Evolutionary conservation across 53 echinoderm and acorn worm genomes (phyloP).

Genomic region (Astropecten irregularis): DNA sequence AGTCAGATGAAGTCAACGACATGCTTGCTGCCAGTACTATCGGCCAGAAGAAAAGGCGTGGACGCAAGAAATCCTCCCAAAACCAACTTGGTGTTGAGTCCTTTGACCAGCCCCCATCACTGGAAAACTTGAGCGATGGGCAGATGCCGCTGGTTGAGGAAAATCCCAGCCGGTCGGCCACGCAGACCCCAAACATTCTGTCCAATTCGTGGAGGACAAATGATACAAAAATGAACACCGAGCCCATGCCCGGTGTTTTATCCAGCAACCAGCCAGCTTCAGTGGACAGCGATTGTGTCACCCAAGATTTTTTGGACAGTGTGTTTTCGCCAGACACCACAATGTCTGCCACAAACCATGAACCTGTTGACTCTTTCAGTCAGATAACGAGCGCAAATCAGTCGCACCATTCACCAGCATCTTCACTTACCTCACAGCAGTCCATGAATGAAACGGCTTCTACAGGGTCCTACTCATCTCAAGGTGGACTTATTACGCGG

Average conservation of each 20-base stretch:
- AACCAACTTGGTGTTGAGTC: constrained; percentile 87
- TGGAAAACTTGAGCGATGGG: constrained; percentile 76
- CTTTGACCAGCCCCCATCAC: constrained; percentile 71
- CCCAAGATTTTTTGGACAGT: constrained; percentile 92
- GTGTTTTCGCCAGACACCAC: constrained; percentile 95
- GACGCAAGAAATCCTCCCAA: constrained; percentile 72
- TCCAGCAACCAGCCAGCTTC: constrained; percentile 37
- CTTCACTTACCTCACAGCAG: constrained; percentile 58
- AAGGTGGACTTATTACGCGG: constrained; percentile 46
- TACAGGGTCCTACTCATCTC: constrained; percentile 48
- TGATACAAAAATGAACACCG: constrained; percentile 51
- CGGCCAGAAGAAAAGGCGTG: constrained; percentile 65
- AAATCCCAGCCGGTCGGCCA: constrained; percentile 62
- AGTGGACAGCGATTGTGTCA: constrained; percentile 67
- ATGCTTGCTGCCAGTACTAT: constrained; percentile 48
- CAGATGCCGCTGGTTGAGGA: constrained; percentile 66
- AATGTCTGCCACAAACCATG: constrained; percentile 75
- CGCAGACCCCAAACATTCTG: constrained; percentile 71
- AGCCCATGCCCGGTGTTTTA: constrained; percentile 55
- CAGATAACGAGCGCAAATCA: constrained; percentile 44
- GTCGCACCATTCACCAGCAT: constrained; percentile 55
- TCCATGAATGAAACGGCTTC: constrained; percentile 59
- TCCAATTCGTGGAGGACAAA: constrained; percentile 66
- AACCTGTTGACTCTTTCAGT: constrained; percentile 54
- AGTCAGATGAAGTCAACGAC: constrained; percentile 77